Evolutionary conservation across 2,888 invertebrate species (phyloP).

Genomic region (Tinea pellionella): DNA sequence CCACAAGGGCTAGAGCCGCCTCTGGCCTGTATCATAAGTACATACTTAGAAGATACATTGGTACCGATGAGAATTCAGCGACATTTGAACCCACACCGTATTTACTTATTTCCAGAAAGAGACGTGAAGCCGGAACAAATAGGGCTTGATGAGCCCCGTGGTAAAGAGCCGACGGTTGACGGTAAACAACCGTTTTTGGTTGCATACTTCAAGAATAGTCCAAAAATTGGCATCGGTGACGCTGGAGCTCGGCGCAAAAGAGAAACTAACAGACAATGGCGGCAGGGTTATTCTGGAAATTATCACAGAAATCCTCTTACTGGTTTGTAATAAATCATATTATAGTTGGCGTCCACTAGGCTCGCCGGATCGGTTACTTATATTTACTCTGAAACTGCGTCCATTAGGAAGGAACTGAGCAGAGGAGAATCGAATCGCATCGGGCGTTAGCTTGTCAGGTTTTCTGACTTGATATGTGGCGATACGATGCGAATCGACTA

Average conservation of each 20-base stretch:
- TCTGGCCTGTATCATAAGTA: too few relatives aligned
- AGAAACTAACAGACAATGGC: constrained; percentile 68
- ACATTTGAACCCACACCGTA: not conserved
- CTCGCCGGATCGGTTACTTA: too few relatives aligned
- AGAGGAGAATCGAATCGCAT: too few relatives aligned
- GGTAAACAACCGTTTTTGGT: constrained; percentile 94
- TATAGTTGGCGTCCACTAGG: too few relatives aligned
- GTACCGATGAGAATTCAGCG: too few relatives aligned
- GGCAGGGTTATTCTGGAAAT: constrained; percentile 61
- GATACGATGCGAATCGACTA: too few relatives aligned
- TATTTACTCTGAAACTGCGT: too few relatives aligned
- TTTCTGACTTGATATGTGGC: too few relatives aligned
- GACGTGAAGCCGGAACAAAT: constrained; percentile 87
- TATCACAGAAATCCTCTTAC: constrained; percentile 68
- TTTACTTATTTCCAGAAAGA: constrained; percentile 63
- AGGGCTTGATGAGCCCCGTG: constrained; percentile 82
- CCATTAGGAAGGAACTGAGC: too few relatives aligned
- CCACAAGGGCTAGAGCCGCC: too few relatives aligned
- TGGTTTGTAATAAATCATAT: constrained; percentile 40
- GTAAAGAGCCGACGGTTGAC: constrained; percentile 63
- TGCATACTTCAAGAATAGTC: constrained; percentile 82
- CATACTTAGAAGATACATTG: too few relatives aligned
- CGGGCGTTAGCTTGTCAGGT: too few relatives aligned
- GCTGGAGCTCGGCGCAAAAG: constrained; percentile 68
- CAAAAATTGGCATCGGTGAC: constrained; percentile 60